phyloP scores from a whole-genome alignment of 2,888 invertebrate species.

The Sesia apiformis region DNA sequence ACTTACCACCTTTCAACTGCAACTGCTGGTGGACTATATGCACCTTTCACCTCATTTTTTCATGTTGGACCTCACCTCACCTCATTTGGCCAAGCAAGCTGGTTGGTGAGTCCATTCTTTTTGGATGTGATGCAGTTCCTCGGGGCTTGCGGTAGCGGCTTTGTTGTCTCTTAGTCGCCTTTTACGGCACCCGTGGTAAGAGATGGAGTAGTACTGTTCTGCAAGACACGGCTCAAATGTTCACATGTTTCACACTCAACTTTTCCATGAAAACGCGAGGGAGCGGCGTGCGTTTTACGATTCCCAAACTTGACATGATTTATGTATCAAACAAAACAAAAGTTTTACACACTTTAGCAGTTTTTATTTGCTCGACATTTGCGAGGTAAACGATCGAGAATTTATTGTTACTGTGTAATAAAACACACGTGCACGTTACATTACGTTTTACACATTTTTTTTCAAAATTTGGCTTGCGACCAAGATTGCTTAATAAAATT shows the following conservation, averaged over 20 bases:
- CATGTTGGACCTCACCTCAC: no score
- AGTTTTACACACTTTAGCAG: neutral
- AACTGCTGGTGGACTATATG: no score
- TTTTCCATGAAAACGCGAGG: neutral
- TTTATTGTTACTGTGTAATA: neutral
- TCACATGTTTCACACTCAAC: neutral
- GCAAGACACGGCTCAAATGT: no score
- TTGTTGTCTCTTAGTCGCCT: no score
- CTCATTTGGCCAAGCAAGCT: no score
- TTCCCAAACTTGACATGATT: slow-evolving; percentile 12
- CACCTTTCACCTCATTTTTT: no score
- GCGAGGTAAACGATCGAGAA: neutral
- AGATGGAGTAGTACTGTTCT: no score
- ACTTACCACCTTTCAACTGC: no score
- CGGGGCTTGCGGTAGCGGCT: no score
- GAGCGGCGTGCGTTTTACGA: slow-evolving; percentile 16
- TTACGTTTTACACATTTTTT: neutral
- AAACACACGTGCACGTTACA: neutral
- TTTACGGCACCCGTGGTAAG: no score
- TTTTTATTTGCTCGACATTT: neutral
- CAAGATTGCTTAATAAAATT: neutral
- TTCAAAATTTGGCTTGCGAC: neutral
- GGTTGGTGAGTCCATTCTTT: no score
- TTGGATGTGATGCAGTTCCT: no score
- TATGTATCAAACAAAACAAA: slow-evolving; percentile 4